phyloP scores from a whole-genome alignment of 2,113 vertebrate genomes.

The Calyptomena viridis region DNA sequence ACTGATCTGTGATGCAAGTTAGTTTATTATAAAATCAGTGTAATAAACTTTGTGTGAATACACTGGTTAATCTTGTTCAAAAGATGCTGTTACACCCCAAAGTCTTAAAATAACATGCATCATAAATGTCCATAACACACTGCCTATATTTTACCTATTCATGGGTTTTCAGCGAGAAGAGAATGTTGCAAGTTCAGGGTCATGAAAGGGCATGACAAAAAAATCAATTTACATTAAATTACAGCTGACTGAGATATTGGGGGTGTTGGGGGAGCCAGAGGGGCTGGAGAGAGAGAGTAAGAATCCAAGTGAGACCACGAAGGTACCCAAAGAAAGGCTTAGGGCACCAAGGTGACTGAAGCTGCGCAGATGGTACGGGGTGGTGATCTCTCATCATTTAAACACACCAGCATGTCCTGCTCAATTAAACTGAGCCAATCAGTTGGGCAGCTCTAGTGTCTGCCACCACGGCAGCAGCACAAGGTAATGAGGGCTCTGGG shows the following conservation, averaged over 20 bases:
- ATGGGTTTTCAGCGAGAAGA: not conserved
- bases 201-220: not conserved
- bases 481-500: not conserved
- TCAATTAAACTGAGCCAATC: not conserved
- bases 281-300: too few relatives aligned
- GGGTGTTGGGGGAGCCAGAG: not conserved
- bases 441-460: not conserved
- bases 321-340: not conserved
- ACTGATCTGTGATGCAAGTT: not conserved
- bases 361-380: not conserved
- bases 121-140: not conserved
- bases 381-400: not conserved
- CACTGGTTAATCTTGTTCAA: not conserved
- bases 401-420: not conserved
- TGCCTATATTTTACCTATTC: not conserved
- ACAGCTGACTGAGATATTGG: fast-evolving
- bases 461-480: not conserved
- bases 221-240: not conserved
- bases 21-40: not conserved
- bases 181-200: not conserved
- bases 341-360: not conserved
- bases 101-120: not conserved
- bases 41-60: not conserved
- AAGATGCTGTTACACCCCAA: not conserved
- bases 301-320: too few relatives aligned